Conservation (phyloP, 2,113 vertebrate species). For the Pygoscelis adeliae region DNA sequence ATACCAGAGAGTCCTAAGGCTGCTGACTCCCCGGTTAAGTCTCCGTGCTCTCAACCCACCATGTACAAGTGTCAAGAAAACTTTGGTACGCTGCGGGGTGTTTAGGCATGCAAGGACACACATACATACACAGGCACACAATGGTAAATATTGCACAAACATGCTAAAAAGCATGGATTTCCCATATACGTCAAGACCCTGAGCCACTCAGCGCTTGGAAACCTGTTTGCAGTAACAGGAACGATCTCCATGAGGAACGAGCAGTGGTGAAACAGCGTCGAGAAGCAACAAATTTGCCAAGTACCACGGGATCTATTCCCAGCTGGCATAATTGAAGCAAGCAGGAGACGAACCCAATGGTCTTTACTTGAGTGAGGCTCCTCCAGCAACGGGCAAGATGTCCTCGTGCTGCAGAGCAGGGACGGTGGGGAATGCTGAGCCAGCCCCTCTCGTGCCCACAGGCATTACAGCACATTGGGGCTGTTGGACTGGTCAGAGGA, state of each 20-base stretch:
- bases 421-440: fast-evolving
- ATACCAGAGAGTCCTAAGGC: no score
- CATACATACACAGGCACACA: no score
- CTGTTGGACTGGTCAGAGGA: not conserved
- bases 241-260: not conserved
- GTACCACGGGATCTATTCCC: not conserved
- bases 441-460: not conserved
- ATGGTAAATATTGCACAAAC: not conserved
- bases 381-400: not conserved
- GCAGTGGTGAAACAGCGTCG: not conserved
- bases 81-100: fast-evolving
- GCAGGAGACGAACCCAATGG: not conserved
- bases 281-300: not conserved
- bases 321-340: not conserved
- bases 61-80: not conserved
- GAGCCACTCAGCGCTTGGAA: not conserved
- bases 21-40: not conserved
- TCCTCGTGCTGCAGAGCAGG: not conserved
- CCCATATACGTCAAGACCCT: not conserved
- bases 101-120: not conserved
- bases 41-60: not conserved
- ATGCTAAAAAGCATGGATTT: not conserved
- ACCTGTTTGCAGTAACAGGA: not conserved
- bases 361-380: not conserved
- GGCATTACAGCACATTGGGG: not conserved